Base-by-base conservation (phyloP, 2,797 vertebrate genomes). In the Pampus argenteus region DNA sequence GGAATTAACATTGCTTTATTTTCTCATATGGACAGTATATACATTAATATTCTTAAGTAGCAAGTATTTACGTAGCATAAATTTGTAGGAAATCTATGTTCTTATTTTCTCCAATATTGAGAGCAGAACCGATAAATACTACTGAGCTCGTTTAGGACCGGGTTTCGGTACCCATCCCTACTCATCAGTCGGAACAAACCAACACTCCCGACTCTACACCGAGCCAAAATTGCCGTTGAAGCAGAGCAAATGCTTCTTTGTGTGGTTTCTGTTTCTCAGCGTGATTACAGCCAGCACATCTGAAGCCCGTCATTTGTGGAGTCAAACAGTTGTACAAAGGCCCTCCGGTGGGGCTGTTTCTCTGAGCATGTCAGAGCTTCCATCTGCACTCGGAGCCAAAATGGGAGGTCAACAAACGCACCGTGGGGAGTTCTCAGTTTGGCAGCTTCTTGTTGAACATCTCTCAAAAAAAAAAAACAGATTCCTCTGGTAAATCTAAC, bases 381-480 rank as follows among this genome's bases (percentile, higher is more conserved):
- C 29, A 59, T 76, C 64, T 50, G 51, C 65, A 28, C 36, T 52
- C 15, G 0, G 28, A 76, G 84, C 70, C 74, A 87, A 64, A 82
- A 81, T 38, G 65, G 13, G 79, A 72, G 81, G 78, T 84, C 88
- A 78, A 58, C 88, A 78, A 58, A 61, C 25, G 11, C 52, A 48
- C 83, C 14, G 3, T 23, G 31, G 76, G 63, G 83, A 82, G 66
- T 50, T 82, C 63, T 62, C 60, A 17, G 29, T 87, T 84, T 83
- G 83, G 81, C 83, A 80, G 76, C 71, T 51, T 75, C 47, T 79
- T 52, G 50, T 76, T 65, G 45, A 82, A 66, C 76, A 83, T 71
- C 74, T 49, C 73, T 63, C 29, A 56, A 79, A 72, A 76, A 86
- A 56, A 79, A 72, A 76, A 86, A 60, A 36, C 0, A 1, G 6